Evolutionary conservation across 1,140 invertebrate species (phyloP).

Genomic region (Goniozus legneri): DNA sequence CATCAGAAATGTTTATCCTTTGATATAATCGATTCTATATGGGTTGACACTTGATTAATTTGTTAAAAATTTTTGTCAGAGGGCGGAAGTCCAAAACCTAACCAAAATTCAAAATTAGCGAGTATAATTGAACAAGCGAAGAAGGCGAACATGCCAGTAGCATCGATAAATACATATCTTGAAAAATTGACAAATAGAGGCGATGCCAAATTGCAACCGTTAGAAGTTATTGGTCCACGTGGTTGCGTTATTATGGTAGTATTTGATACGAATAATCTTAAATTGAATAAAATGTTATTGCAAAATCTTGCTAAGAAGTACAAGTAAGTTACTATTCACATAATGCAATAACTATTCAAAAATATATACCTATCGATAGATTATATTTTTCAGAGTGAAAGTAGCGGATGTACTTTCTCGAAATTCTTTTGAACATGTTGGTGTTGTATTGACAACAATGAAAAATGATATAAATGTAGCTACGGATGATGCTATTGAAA

Average conservation of each 20-base stretch:
- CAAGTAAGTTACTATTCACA: constrained; percentile 37
- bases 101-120: constrained; percentile 55
- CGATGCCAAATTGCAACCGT: constrained; percentile 34
- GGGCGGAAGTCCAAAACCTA: constrained; percentile 56
- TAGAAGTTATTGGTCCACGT: constrained; percentile 52
- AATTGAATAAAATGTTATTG: constrained; percentile 36
- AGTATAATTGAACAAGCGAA: constrained; percentile 59
- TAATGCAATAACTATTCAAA: constrained; percentile 8
- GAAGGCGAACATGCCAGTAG: constrained; percentile 58
- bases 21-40: constrained; percentile 1
- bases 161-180: constrained; percentile 59
- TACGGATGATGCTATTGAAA: constrained; percentile 62
- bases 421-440: constrained; percentile 56
- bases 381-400: constrained; percentile 29
- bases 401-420: constrained; percentile 28
- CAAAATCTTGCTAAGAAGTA: constrained; percentile 51
- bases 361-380: neutral
- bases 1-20: constrained; percentile 7
- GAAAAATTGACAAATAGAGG: constrained; percentile 50
- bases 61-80: constrained; percentile 39
- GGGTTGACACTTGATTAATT: constrained; percentile 2
- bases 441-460: constrained; percentile 51
- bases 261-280: constrained; percentile 44
- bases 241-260: constrained; percentile 47
- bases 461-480: constrained; percentile 51